Evolutionary conservation across 2,113 vertebrate species (phyloP).

Genomic region (Lepisosteus osseus): DNA sequence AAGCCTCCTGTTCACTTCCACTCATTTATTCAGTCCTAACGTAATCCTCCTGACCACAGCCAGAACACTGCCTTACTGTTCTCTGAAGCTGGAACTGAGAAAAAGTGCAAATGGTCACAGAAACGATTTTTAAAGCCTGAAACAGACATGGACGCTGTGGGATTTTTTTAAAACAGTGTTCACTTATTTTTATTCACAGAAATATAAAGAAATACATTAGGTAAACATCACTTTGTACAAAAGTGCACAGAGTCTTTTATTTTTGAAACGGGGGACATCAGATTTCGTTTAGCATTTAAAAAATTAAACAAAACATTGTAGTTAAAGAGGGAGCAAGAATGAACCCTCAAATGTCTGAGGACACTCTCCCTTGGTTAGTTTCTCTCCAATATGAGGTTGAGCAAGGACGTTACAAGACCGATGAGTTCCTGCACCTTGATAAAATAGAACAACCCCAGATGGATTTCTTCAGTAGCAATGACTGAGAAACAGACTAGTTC

Average conservation of each 20-base stretch:
- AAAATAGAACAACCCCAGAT: conserved; percentile 30
- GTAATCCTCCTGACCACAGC: too few relatives aligned
- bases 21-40: too few relatives aligned
- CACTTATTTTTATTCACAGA: conserved; percentile 71
- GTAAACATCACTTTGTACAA: conserved; percentile 72
- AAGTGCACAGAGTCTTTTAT: conserved; percentile 65
- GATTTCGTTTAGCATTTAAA: conserved; percentile 46
- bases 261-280: conserved; percentile 56
- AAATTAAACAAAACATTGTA: conserved; percentile 40
- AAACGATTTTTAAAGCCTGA: too few relatives aligned
- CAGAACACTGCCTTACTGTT: too few relatives aligned
- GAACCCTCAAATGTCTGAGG: neutral
- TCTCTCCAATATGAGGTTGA: neutral
- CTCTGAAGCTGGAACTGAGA: too few relatives aligned
- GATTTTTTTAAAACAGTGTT: conserved; percentile 29
- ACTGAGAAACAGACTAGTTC: conserved; percentile 54
- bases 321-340: conserved; percentile 12
- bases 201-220: conserved; percentile 75
- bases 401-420: conserved; percentile 12
- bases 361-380: neutral
- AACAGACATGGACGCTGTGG: too few relatives aligned
- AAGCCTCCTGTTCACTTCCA: too few relatives aligned
- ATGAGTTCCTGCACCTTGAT: conserved; percentile 29
- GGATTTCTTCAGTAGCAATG: conserved; percentile 53
- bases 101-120: too few relatives aligned